Base-by-base conservation (phyloP, 2,888 invertebrate genomes). In the Shargacucullia verbasci region DNA sequence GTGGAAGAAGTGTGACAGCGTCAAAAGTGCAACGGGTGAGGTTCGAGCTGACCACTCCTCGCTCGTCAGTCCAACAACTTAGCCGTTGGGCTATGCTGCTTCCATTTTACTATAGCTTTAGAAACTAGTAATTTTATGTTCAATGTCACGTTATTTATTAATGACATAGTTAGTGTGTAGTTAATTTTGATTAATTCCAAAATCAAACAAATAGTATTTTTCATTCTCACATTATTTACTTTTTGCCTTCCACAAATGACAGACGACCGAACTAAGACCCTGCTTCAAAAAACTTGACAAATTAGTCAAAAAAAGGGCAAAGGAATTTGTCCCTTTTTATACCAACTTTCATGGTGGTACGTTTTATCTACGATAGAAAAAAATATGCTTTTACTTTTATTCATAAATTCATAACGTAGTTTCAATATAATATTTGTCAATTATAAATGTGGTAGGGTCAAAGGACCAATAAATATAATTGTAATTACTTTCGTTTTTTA, bases 261-360 rank as follows among this genome's bases (percentile, higher is more conserved):
- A 50, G 43, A 46, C 35, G 14, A 39, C 14, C 33, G 29, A 48
- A 59, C 34, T 27, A 59, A 73, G 67, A 69, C 70, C 47, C 59
- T 56, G 41, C 20, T 33, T 44, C n/a, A 39, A 85, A 85, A 87
- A 83, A 76, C 63, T 75, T 85, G 84, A 88, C 85, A 87, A 87
- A 87, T 87, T 82, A 82, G 67, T 60, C 59, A 70, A 71, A 78
- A 84, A 83, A 79, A 78, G 13, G 79, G 59, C 54, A 46, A 48
- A 59, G 79, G 84, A 83, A 85, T 83, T 70, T 63, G 75, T 78
- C 82, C 80, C 81, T 82, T 80, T 80, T 79, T 79, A 73, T 73
- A 72, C 60, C 62, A 64, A 48, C 72, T 70, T 70, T 37, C 54
- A 56, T 6, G 56, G 71, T 63, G 73, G 62, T 54, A 59, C 37